These are phyloP conservation scores for Carcina quercana DNA, from an alignment of 2,888 invertebrate genomes.

Conservation along the genomic window DNA sequence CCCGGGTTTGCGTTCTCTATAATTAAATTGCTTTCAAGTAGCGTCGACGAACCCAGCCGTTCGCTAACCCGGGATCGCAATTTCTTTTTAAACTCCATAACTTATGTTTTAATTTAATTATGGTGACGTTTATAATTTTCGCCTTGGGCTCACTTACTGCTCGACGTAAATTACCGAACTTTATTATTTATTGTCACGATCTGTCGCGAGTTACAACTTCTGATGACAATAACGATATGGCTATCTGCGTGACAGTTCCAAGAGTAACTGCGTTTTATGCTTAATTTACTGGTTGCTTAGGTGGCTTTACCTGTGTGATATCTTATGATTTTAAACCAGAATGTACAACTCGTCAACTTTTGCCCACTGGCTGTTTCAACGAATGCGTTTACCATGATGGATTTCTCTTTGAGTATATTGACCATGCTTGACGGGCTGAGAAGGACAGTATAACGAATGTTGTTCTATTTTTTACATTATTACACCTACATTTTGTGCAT, in stretches of 20 bases:
- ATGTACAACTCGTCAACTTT: background rate
- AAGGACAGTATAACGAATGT: too few species aligned
- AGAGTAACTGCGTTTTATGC: too few species aligned
- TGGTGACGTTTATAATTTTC: conserved; percentile 54
- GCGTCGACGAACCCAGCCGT: conserved; percentile 32
- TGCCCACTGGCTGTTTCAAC: too few species aligned
- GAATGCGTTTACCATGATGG: too few species aligned
- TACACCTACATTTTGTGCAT: too few species aligned
- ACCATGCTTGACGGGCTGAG: too few species aligned
- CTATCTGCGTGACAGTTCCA: conserved; percentile 9
- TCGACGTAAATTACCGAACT: conserved; percentile 57
- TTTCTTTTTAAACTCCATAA: conserved; percentile 61
- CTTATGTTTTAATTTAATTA: conserved; percentile 66
- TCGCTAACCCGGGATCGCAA: conserved; percentile 44
- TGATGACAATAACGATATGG: conserved; percentile 33
- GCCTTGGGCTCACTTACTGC: conserved; percentile 31
- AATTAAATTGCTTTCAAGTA: conserved; percentile 55
- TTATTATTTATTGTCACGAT: conserved; percentile 57
- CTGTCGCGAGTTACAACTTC: conserved; percentile 31
- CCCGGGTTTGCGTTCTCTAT: too few species aligned
- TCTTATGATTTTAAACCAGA: background rate
- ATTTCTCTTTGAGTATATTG: too few species aligned
- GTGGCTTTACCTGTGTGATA: background rate
- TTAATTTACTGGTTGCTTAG: too few species aligned
- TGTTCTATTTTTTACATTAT: too few species aligned